Base-by-base conservation (phyloP, 2,113 vertebrate genomes). In the Phasianus colchicus region DNA sequence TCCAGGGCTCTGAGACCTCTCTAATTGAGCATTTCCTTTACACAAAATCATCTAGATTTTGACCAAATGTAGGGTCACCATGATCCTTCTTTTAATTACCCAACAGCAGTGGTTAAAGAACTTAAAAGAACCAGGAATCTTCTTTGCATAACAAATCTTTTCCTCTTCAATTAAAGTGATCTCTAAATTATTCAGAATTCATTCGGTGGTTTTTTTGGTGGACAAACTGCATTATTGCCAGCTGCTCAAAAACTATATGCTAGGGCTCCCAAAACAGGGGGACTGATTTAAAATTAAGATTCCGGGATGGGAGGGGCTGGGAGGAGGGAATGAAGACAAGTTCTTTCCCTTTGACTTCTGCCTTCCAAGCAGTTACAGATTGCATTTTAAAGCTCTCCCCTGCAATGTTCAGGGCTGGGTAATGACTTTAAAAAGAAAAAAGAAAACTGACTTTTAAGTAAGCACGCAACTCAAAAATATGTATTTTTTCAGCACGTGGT, bases 221-320 rank as follows among this genome's bases (percentile, higher is more conserved):
- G 32, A 88, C 40, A 86, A 94, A 86, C 93, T 95, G 89, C 89
- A 95, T 89, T 89, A 93, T 72, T 94, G 79, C 94, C 92, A 96
- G 89, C 91, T 95, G 93, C 94, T 93, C 73, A 94, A 94, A 96
- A 78, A 20, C 36, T 48, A 89, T 89, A 96, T 95, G 72, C 63
- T 72, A 72, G 4, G 34, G 57, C 72, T 89, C 76, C 66, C 65
- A 88, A 95, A 91, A 94, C 66, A 93, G 72, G 73, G 11, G 19
- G 57, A 69, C 21, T 4, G 1, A 88, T 90, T 90, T 89, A 96
- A 96, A 96, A 86, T 63, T 72, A 84, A 90, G 77, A 87, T 90
- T 82, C 77, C 24, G 18, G 60, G 25, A 40, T 52, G 22, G 34
- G 30, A n/a, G 34, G 30, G 60, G 47, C 2, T 14, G 52, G 22